These are phyloP conservation scores for Potamarius usumacintae DNA, from an alignment of 2,113 vertebrate genomes.

Conservation along the genomic window DNA sequence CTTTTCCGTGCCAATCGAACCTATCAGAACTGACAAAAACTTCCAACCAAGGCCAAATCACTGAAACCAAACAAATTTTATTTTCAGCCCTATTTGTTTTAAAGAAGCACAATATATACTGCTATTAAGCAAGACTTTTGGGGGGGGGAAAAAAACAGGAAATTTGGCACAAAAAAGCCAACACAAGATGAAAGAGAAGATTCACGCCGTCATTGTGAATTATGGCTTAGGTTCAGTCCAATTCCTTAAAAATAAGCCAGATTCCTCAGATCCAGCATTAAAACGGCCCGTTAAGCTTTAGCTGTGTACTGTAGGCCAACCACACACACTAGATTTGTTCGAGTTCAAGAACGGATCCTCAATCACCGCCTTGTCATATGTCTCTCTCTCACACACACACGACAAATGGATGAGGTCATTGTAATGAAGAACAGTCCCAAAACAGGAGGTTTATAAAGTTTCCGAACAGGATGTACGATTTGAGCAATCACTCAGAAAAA, in stretches of 20 bases:
- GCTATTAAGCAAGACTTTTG: neutral
- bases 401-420: slow-evolving; percentile 58
- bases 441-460: neutral
- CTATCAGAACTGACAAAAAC: neutral
- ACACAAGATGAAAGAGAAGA: neutral
- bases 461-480: neutral
- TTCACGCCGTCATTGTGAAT: slow-evolving; percentile 9
- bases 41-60: neutral
- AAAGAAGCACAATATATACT: neutral
- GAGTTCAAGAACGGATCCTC: slow-evolving; percentile 34
- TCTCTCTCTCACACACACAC: slow-evolving; percentile 4
- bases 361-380: slow-evolving; percentile 33
- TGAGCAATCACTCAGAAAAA: neutral
- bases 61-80: neutral
- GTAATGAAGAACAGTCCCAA: slow-evolving; percentile 33
- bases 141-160: neutral
- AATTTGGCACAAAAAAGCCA: neutral
- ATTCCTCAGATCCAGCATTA: neutral
- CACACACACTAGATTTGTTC: slow-evolving; percentile 29
- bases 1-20: neutral
- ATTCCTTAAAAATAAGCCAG: neutral
- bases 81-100: neutral
- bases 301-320: slow-evolving; percentile 19
- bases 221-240: neutral
- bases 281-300: slow-evolving; percentile 9